Base-by-base conservation (phyloP, 2,113 vertebrate genomes). In the Neogobius melanostomus region DNA sequence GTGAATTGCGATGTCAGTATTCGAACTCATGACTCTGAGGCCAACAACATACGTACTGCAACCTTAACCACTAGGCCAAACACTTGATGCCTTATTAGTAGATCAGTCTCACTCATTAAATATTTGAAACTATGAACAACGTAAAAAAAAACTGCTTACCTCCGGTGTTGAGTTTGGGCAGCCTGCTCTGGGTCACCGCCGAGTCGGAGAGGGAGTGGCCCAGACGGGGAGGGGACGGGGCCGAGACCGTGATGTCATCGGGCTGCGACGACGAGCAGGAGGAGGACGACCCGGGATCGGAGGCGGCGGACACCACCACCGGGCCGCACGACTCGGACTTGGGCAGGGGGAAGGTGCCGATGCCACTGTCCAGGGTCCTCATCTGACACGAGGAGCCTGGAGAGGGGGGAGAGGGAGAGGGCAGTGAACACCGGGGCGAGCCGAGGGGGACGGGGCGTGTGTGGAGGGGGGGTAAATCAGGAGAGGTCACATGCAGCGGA, bases 361-460 rank as follows among this genome's bases (percentile, higher is more conserved):
- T 97, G n/a, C 96, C 96, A 0, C 96, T 98, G 93, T 98, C 96
- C 87, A 98, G 71, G 0, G 96, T 98, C 85, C 96, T 92, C 94
- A 95, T 98, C 93, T 97, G 96, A 89, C 95, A 97, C 88, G 91
- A 82, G 56, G 95, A 95, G 88, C 93, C 96, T 97, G 85, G 45
- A 84, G 61, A 89, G 28, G 54, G 36, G 56, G 42, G 91, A 87
- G 71, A 92, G 84, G 88, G 87, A 0, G 77, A 79, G 79, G 76
- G 86, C 77, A 88, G 8, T 88, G 84, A 85, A 4, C 75, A 66
- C 82, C 73, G 48, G 91, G 92, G 81, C 74, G 87, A 85, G 84
- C 85, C 0, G 72, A 76, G 72, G 76, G 6, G 3, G 54, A 0
- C 4, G 54, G 54, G 21, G 54, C 17, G 44, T 52, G 1, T 12